Percentiles rank a stretch among this genome's conserved stretches.
These are phyloP conservation scores for Drosophila longiperda DNA, from an alignment of 2,888 invertebrate species.

Conservation along the genomic window DNA sequence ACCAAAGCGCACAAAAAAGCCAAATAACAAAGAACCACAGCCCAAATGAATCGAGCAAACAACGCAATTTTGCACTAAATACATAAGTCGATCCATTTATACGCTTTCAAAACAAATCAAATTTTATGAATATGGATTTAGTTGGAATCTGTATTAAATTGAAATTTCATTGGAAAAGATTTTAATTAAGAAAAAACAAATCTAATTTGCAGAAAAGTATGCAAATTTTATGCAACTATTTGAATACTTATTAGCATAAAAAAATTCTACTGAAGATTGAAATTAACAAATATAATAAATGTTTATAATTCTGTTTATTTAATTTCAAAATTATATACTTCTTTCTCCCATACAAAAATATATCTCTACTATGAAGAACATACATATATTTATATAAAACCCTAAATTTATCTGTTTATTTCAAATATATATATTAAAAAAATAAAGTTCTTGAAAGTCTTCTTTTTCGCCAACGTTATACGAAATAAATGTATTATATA, in stretches of 20 bases:
- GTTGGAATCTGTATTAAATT: neutral
- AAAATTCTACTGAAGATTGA: neutral
- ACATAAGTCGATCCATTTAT: conserved; percentile 11
- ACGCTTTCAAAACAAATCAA: conserved; percentile 13
- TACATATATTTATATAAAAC: neutral
- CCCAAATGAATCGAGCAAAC: conserved; percentile 53
- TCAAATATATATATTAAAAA: neutral
- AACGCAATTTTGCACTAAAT: neutral
- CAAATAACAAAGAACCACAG: conserved; percentile 38
- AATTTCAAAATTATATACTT: neutral
- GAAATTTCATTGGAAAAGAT: rapidly evolving
- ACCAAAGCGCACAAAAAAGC: conserved; percentile 35
- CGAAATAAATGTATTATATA: no score
- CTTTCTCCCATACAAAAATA: no score
- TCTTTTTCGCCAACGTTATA: neutral
- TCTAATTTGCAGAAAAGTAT: no score
- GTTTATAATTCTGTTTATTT: neutral
- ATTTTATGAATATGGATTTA: neutral
- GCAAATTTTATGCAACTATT: neutral
- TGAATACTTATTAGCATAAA: neutral
- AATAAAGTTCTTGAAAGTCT: neutral
- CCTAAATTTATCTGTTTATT: neutral
- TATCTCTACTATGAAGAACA: neutral
- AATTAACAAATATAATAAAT: neutral
- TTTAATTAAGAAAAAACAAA: neutral